These are phyloP conservation scores for Hydraecia micacea DNA, from an alignment of 2,888 invertebrate species.

Conservation along the genomic window DNA sequence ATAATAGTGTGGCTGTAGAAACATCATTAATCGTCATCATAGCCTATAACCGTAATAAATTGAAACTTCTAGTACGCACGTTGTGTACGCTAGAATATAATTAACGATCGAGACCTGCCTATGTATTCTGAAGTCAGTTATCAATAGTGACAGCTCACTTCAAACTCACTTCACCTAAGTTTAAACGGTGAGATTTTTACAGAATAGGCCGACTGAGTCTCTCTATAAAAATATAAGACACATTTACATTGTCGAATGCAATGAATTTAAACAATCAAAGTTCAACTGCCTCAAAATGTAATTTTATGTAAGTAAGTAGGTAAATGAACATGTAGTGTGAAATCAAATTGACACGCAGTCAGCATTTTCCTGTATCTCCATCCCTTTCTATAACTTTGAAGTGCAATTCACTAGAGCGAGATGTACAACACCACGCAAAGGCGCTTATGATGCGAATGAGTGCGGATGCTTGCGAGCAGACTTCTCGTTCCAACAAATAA, in stretches of 20 bases:
- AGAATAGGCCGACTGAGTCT: no score
- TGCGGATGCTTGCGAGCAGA: background rate
- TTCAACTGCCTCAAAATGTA: no score
- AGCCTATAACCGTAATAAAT: background rate
- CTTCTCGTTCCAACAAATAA: no score
- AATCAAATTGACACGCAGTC: background rate
- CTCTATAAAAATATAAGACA: background rate
- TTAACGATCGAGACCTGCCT: background rate
- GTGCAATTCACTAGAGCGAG: background rate
- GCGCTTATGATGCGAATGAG: background rate
- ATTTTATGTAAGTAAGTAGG: background rate
- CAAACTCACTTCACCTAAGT: no score
- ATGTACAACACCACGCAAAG: background rate
- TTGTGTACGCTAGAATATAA: constrained; percentile 11
- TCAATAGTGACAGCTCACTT: no score
- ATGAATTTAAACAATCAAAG: no score
- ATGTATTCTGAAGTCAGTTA: no score
- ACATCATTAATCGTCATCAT: constrained; percentile 3
- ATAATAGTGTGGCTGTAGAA: background rate
- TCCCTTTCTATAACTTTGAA: background rate
- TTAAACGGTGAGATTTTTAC: no score
- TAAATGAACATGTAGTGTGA: background rate
- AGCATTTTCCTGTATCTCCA: background rate
- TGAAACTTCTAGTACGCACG: background rate
- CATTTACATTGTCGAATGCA: no score